Conservation (phyloP, 1,140 invertebrate species). For the Papilio aristodemus region DNA sequence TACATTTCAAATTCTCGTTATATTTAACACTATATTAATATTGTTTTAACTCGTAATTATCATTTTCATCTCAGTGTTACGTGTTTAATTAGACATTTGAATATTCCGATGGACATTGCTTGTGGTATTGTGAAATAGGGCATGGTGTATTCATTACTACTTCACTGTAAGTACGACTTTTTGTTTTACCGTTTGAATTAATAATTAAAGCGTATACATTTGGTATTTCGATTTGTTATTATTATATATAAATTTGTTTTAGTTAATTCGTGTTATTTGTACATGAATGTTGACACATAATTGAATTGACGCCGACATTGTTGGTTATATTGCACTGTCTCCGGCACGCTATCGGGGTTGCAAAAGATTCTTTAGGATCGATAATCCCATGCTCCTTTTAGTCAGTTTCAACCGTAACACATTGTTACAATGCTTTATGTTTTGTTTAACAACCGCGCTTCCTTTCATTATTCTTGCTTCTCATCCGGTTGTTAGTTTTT, state of each 20-base stretch:
- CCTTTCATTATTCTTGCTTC: constrained; percentile 10
- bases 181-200: constrained; percentile 24
- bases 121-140: constrained; percentile 46
- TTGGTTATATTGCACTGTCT: neutral
- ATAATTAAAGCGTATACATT: neutral
- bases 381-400: constrained; percentile 12
- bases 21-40: neutral
- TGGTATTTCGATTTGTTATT: neutral
- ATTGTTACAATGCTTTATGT: constrained; percentile 9
- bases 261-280: neutral
- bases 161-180: constrained; percentile 40
- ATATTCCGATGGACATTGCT: constrained; percentile 26
- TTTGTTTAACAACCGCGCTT: neutral
- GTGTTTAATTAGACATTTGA: constrained; percentile 31
- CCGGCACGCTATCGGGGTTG: neutral
- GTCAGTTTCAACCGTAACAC: neutral
- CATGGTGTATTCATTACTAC: constrained; percentile 43
- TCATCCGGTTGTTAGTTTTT: neutral
- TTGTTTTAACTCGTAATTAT: neutral
- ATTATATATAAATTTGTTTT: neutral
- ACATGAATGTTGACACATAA: neutral
- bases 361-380: neutral
- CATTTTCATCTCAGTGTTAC: neutral
- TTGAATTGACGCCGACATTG: constrained; percentile 6
- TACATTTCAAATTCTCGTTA: neutral